phyloP scores from a whole-genome alignment of 2,113 vertebrate genomes.

The Philantomba maxwellii region DNA sequence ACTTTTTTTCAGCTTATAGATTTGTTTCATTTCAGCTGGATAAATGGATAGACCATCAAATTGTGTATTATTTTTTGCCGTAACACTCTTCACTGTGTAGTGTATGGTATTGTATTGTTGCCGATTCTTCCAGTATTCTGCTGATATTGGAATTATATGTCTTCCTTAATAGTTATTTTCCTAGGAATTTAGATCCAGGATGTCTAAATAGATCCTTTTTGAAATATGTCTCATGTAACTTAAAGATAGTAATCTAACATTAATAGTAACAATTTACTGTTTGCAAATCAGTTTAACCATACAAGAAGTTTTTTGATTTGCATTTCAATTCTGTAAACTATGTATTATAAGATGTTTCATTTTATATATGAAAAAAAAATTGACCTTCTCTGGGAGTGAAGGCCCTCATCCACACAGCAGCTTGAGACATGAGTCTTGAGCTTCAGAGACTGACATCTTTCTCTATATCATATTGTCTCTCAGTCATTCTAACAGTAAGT shows the following conservation, averaged over 20 bases:
- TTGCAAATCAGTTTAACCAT: not conserved
- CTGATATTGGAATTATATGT: not conserved
- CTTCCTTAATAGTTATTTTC: not conserved
- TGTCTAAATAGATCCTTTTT: not conserved
- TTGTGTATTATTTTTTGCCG: not conserved
- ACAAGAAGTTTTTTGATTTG: conserved; percentile 1
- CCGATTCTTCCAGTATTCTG: not conserved
- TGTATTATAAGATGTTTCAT: not conserved
- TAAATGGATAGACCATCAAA: not conserved
- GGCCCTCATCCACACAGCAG: not conserved
- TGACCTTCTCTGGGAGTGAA: not conserved
- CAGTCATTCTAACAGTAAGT: not conserved
- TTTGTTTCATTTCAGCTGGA: not conserved
- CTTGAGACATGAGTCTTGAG: not conserved
- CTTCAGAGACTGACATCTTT: not conserved
- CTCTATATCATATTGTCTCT: not conserved
- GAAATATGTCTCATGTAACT: not conserved
- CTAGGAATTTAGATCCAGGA: not conserved
- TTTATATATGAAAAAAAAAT: not conserved
- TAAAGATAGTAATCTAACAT: not conserved
- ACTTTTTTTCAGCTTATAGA: not conserved
- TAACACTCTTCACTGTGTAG: not conserved
- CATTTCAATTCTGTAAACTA: not conserved
- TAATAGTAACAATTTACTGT: not conserved
- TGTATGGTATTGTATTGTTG: not conserved